Conservation (phyloP, 2,113 vertebrate species). For the Labeo rohita region DNA sequence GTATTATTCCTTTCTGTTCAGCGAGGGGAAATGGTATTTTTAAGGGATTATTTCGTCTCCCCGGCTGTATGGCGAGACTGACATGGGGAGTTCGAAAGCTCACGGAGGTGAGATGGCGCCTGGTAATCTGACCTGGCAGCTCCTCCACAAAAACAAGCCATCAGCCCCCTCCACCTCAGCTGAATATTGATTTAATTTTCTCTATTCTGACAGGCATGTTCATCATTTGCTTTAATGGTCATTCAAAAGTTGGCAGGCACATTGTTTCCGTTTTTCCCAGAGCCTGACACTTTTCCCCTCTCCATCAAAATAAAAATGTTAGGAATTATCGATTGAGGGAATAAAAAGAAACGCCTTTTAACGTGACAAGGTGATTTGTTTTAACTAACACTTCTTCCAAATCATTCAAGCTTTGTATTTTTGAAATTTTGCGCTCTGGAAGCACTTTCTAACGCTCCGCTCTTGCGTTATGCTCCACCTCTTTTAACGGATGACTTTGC, state of each 20-base stretch:
- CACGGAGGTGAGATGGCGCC: conserved; percentile 88
- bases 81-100: conserved; percentile 63
- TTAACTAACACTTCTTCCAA: not conserved
- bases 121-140: conserved; percentile 75
- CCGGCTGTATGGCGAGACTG: conserved; percentile 73
- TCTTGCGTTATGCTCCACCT: conserved; percentile 33
- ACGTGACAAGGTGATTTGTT: not conserved
- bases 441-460: not conserved
- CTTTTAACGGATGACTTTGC: conserved; percentile 24
- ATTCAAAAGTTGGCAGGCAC: conserved; percentile 90
- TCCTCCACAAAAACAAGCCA: conserved; percentile 94
- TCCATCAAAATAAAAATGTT: conserved; percentile 81
- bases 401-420: not conserved
- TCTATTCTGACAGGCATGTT: conserved; percentile 96
- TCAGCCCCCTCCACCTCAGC: conserved; percentile 89
- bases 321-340: conserved; percentile 12
- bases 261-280: conserved; percentile 91
- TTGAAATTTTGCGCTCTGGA: not conserved
- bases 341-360: conserved; percentile 10
- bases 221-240: conserved; percentile 97
- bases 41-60: conserved; percentile 36
- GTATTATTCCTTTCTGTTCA: conserved; percentile 4
- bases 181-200: conserved; percentile 99
- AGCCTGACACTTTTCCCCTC: conserved; percentile 87
- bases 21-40: not conserved